Conservation (phyloP, 1,140 invertebrate genomes). For the Sycophila sp. region DNA sequence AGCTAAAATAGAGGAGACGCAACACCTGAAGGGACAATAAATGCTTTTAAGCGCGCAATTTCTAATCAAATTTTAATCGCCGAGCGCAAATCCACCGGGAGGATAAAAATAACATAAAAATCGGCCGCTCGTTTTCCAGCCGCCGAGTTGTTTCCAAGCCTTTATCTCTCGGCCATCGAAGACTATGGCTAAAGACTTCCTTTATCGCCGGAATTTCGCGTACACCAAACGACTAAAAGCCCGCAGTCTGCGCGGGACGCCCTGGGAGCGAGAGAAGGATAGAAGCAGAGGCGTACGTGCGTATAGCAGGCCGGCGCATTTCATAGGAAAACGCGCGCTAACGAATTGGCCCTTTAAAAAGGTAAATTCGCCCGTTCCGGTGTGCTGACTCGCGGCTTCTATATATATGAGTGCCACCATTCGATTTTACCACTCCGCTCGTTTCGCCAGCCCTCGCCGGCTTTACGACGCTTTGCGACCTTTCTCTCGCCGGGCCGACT, state of each 20-base stretch:
- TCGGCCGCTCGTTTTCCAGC: neutral
- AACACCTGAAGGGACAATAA: too few species aligned
- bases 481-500: too few species aligned
- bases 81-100: too few species aligned
- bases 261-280: neutral
- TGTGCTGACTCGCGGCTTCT: neutral
- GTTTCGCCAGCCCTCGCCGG: neutral
- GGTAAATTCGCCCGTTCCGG: neutral
- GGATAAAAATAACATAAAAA: conserved; percentile 5
- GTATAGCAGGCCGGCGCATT: neutral
- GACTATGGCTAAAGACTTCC: neutral
- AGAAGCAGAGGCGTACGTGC: neutral
- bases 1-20: too few species aligned
- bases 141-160: neutral
- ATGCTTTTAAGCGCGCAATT: too few species aligned
- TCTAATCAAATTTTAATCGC: conserved; percentile 8
- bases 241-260: neutral
- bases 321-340: too few species aligned
- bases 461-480: too few species aligned
- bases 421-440: conserved; percentile 27
- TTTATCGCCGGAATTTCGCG: neutral
- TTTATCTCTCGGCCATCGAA: neutral
- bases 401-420: neutral
- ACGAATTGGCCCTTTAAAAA: conserved; percentile 12
- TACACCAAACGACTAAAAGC: too few species aligned